phyloP scores from a whole-genome alignment of 1,140 invertebrate species.

The Ceratina japonica region DNA sequence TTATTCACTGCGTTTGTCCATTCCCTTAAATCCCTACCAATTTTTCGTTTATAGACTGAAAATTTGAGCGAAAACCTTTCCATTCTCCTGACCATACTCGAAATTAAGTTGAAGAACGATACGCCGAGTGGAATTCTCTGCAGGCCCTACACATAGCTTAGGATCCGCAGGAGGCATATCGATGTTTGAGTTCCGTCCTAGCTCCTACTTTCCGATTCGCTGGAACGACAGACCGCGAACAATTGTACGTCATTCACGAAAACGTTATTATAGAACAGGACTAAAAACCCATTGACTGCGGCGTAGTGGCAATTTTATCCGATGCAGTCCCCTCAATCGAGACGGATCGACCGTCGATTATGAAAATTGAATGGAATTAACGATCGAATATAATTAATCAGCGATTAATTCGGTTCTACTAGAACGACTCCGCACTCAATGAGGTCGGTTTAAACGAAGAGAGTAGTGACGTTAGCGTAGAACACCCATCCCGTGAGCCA shows the following conservation, averaged over 20 bases:
- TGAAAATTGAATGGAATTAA: too few species aligned
- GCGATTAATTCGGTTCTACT: too few species aligned
- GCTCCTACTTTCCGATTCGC: neutral
- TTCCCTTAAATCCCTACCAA: too few species aligned
- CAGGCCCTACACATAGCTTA: conserved; percentile 74
- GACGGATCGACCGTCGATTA: too few species aligned
- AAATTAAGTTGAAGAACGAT: conserved; percentile 37
- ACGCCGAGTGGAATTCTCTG: conserved; percentile 71
- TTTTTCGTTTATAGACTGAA: too few species aligned
- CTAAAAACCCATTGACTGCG: conserved; percentile 9
- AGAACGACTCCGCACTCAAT: too few species aligned
- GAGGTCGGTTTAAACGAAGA: neutral
- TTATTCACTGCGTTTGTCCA: too few species aligned
- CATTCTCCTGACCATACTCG: too few species aligned
- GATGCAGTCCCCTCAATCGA: too few species aligned
- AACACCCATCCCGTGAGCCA: conserved; percentile 36
- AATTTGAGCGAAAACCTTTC: too few species aligned
- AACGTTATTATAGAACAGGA: conserved; percentile 34
- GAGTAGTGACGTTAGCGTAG: conserved; percentile 51
- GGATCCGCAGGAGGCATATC: conserved; percentile 72
- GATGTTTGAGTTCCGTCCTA: neutral
- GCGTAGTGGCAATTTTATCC: too few species aligned
- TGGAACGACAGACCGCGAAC: conserved; percentile 26
- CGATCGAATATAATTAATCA: too few species aligned
- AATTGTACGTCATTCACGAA: conserved; percentile 23